These are phyloP conservation scores for Xerus inauris DNA, from an alignment of 2,113 vertebrate species.

Conservation along the genomic window DNA sequence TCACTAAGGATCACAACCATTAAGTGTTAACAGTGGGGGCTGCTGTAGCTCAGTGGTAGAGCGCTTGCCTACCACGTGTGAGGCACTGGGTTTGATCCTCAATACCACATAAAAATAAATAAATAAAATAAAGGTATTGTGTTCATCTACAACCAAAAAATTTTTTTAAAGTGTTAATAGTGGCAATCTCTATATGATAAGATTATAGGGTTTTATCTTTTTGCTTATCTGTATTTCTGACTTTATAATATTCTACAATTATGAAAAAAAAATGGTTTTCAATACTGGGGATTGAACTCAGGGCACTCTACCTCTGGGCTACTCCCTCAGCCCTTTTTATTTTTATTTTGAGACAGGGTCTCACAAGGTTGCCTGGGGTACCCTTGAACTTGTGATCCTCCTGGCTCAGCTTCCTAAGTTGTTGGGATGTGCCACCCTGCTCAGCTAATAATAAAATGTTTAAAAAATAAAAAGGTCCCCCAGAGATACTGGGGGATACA, in stretches of 20 bases:
- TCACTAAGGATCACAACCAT: neutral
- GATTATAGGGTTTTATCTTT: neutral
- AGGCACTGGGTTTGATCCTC: no score
- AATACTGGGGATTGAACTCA: neutral
- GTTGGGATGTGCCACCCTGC: neutral
- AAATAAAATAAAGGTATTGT: no score
- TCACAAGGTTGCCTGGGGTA: neutral
- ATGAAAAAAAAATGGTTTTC: neutral
- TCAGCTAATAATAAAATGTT: neutral
- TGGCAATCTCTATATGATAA: neutral
- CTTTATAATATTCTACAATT: slow-evolving; percentile 33
- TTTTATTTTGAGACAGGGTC: neutral
- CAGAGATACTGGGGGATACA: neutral
- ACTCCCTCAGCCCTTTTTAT: neutral
- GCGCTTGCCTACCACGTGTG: no score
- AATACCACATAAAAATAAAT: no score
- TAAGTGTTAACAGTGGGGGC: neutral
- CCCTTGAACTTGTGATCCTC: neutral
- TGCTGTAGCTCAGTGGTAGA: no score
- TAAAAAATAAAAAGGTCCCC: neutral
- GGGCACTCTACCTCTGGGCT: neutral
- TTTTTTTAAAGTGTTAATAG: neutral
- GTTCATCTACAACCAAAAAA: no score
- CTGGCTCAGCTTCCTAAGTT: neutral
- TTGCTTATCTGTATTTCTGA: neutral